A percentile compares a stretch with the other conserved stretches of the same genome.
phyloP scores from a whole-genome alignment of 2,797 vertebrate genomes.

The Amazonetta brasiliensis region DNA sequence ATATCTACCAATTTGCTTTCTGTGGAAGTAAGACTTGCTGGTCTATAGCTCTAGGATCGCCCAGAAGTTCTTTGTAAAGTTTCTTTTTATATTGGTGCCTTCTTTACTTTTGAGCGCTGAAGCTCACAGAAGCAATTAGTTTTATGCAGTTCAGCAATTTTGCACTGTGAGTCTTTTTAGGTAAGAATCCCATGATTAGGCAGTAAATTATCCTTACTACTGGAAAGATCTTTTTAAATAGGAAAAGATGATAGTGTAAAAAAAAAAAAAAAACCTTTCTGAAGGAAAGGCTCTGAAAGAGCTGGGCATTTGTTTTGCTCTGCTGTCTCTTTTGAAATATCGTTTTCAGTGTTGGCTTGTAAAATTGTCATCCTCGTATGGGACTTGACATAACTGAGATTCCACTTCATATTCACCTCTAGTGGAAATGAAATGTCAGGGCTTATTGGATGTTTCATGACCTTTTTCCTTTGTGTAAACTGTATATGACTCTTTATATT shows the following conservation, averaged over 20 bases:
- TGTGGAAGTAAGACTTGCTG: not conserved
- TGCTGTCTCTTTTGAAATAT: not conserved
- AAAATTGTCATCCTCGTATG: not conserved
- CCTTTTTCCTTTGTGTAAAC: not conserved
- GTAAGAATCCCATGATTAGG: not conserved
- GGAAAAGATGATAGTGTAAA: not conserved
- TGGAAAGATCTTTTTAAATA: not conserved
- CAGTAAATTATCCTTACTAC: not conserved
- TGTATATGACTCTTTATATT: not conserved
- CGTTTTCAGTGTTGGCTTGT: not conserved
- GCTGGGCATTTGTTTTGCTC: not conserved
- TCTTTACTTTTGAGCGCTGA: not conserved
- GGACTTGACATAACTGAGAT: not conserved
- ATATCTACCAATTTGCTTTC: not conserved
- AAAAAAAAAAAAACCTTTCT: not conserved
- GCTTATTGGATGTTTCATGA: not conserved
- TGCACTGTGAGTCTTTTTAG: not conserved
- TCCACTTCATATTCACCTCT: not conserved
- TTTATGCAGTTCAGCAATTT: not conserved
- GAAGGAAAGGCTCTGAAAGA: not conserved
- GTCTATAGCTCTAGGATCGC: not conserved
- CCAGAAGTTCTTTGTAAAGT: not conserved
- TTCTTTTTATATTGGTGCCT: not conserved
- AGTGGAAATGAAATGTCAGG: not conserved
- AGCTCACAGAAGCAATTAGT: not conserved